Evolutionary conservation across 1,140 invertebrate species (phyloP).

Genomic region (Scaptodrosophila lebanonensis): DNA sequence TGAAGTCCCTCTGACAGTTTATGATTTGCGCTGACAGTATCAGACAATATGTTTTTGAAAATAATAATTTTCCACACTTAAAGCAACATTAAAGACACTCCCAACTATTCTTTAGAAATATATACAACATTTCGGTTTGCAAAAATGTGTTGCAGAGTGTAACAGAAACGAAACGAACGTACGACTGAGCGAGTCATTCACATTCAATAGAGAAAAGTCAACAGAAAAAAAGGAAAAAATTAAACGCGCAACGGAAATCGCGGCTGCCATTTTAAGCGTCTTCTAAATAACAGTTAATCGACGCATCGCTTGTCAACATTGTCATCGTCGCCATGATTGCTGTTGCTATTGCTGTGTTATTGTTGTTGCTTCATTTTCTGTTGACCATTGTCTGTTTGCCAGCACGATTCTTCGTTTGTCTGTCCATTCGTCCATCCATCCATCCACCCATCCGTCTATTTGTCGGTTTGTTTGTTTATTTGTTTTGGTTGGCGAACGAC

Average conservation of each 20-base stretch:
- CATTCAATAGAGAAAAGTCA: slow-evolving; percentile 8
- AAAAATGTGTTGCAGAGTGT: too few relatives aligned
- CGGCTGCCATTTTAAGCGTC: slow-evolving; percentile 67
- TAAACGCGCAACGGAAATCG: slow-evolving; percentile 47
- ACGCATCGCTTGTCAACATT: slow-evolving; percentile 51
- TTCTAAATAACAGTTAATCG: slow-evolving; percentile 71
- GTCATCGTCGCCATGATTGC: slow-evolving; percentile 42
- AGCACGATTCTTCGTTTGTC: slow-evolving; percentile 24
- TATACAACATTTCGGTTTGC: too few relatives aligned
- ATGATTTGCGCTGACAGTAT: too few relatives aligned
- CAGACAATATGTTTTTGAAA: too few relatives aligned
- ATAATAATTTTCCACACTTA: too few relatives aligned
- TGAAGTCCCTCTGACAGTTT: too few relatives aligned
- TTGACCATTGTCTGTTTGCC: slow-evolving; percentile 47
- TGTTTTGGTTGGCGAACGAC: slow-evolving; percentile 37
- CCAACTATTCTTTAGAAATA: too few relatives aligned
- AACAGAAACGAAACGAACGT: too few relatives aligned
- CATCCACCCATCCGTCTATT: not conserved
- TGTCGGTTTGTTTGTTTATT: slow-evolving; percentile 49
- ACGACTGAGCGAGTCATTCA: not conserved
- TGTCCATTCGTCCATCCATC: slow-evolving; percentile 12
- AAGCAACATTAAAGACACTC: too few relatives aligned
- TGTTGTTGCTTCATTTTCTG: slow-evolving; percentile 26
- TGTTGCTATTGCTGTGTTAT: slow-evolving; percentile 23
- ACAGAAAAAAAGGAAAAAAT: slow-evolving; percentile 1